These are phyloP conservation scores for Diprion similis DNA, from an alignment of 1,140 invertebrate genomes.

Conservation along the genomic window DNA sequence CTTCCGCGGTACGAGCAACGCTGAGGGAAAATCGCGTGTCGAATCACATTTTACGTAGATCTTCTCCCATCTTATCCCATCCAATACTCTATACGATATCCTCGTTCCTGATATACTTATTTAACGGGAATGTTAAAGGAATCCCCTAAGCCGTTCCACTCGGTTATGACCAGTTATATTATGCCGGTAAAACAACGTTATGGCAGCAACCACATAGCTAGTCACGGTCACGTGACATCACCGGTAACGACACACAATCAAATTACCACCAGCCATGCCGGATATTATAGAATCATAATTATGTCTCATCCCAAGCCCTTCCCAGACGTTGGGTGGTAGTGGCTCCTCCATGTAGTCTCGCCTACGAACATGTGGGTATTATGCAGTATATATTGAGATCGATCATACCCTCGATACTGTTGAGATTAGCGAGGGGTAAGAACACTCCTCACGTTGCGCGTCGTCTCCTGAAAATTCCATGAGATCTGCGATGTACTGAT, in stretches of 20 bases:
- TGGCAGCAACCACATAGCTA: background rate
- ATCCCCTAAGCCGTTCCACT: background rate
- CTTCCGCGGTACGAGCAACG: background rate
- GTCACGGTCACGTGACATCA: background rate
- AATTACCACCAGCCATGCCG: background rate
- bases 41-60: background rate
- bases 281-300: background rate
- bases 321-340: background rate
- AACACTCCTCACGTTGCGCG: background rate
- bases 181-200: background rate
- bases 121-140: background rate
- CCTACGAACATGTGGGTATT: background rate
- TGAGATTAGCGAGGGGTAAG: background rate
- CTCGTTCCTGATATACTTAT: background rate
- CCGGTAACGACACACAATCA: background rate
- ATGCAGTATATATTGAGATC: background rate
- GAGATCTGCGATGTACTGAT: no score
- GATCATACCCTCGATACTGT: background rate
- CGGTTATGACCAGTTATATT: background rate
- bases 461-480: no score
- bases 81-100: background rate
- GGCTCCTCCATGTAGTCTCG: background rate
- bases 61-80: background rate
- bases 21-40: background rate
- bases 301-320: background rate